Evolutionary conservation across 2,888 invertebrate species (phyloP).

Genomic region (Leptinotarsa juncta): DNA sequence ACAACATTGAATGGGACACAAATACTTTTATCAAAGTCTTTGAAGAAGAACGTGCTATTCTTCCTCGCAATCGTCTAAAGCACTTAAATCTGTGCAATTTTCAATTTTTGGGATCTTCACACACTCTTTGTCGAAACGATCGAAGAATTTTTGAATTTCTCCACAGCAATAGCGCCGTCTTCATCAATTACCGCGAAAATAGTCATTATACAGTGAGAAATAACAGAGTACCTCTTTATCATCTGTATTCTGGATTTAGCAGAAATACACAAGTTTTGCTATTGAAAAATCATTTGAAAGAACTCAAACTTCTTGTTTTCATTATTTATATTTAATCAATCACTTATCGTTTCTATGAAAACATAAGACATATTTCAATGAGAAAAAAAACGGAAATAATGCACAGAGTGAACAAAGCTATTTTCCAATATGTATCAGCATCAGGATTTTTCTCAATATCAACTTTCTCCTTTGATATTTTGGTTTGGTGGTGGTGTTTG

Average conservation of each 20-base stretch:
- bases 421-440: constrained; percentile 6
- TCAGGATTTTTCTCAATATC: constrained; percentile 31
- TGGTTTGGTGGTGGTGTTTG: constrained; percentile 32
- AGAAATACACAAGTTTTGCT: too few relatives aligned
- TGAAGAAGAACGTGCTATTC: neutral
- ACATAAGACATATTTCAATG: too few relatives aligned
- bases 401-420: too few relatives aligned
- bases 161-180: constrained; percentile 26
- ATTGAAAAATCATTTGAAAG: too few relatives aligned
- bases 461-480: constrained; percentile 31
- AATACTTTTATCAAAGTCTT: neutral
- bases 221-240: constrained; percentile 40
- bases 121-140: constrained; percentile 39
- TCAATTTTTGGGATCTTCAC: constrained; percentile 38
- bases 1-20: neutral
- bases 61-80: constrained; percentile 32
- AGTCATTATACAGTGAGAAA: constrained; percentile 33
- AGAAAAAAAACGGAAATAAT: too few relatives aligned
- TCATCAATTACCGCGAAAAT: constrained; percentile 26
- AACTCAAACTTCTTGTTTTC: too few relatives aligned
- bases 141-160: constrained; percentile 25
- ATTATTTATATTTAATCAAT: too few relatives aligned
- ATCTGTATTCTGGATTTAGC: neutral
- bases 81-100: constrained; percentile 42
- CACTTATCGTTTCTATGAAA: too few relatives aligned